phyloP scores from a whole-genome alignment of 2,888 invertebrate genomes.

The Caenorhabditis sp. region DNA sequence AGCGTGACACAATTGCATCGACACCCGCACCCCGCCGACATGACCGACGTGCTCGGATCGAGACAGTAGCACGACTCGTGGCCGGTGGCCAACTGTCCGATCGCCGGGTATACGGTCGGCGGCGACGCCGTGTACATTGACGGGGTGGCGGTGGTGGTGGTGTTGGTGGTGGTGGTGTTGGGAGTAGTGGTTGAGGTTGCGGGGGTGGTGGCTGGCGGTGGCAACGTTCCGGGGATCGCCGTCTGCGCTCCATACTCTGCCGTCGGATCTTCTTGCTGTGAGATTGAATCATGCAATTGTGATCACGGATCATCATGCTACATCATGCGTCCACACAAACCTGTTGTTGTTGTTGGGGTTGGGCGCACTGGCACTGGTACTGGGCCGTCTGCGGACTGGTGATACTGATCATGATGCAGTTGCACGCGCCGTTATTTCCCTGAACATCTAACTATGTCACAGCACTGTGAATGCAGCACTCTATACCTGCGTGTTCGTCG shows the following conservation, averaged over 20 bases:
- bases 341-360: constrained; percentile 13
- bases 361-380: constrained; percentile 68
- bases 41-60: constrained; percentile 51
- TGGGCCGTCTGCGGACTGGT: constrained; percentile 69
- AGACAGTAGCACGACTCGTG: constrained; percentile 65
- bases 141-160: constrained; percentile 10
- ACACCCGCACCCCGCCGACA: constrained; percentile 65
- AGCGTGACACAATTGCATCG: constrained; percentile 62
- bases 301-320: background rate
- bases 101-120: constrained; percentile 57
- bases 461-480: background rate
- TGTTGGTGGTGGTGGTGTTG: constrained; percentile 21
- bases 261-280: constrained; percentile 38
- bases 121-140: constrained; percentile 22
- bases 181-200: constrained; percentile 10
- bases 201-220: constrained; percentile 30
- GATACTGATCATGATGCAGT: constrained; percentile 72
- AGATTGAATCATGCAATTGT: background rate
- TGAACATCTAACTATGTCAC: constrained; percentile 1
- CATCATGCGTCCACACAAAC: background rate
- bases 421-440: constrained; percentile 58
- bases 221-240: constrained; percentile 44
- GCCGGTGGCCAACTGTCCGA: constrained; percentile 58
- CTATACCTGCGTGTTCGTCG: constrained; percentile 58
- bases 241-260: constrained; percentile 38